Conservation (phyloP, 30 jellyfish, hydroid and myxozoan species). For the Catostylus mosaicus region DNA sequence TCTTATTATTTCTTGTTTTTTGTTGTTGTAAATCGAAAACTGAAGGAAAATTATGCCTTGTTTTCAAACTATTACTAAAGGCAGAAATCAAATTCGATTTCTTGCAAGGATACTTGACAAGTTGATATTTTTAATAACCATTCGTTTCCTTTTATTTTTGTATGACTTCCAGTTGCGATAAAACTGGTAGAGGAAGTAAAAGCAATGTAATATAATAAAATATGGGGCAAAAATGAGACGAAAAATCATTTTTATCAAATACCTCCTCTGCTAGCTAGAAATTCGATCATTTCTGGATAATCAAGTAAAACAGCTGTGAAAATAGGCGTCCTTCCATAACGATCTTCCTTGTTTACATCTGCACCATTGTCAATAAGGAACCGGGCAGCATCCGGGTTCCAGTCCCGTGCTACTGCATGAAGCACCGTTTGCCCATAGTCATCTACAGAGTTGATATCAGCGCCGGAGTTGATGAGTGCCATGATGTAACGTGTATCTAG, state of each 20-base stretch:
- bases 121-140: too few species aligned
- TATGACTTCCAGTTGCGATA: too few species aligned
- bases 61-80: too few species aligned
- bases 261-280: constrained; percentile 63
- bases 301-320: constrained; percentile 46
- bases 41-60: too few species aligned
- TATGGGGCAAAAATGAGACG: not conserved
- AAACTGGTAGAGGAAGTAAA: too few species aligned
- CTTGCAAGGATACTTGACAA: too few species aligned
- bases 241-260: not conserved
- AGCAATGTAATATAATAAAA: too few species aligned
- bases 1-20: too few species aligned
- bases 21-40: too few species aligned
- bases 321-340: constrained; percentile 56
- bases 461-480: constrained; percentile 58
- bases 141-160: too few species aligned
- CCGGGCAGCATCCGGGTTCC: constrained; percentile 76
- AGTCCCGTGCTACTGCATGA: constrained; percentile 80
- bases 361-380: constrained; percentile 63
- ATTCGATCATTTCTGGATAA: constrained; percentile 57
- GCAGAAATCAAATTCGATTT: too few species aligned
- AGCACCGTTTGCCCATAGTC: constrained; percentile 68
- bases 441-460: constrained; percentile 69
- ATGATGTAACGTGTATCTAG: constrained; percentile 27
- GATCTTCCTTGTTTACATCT: constrained; percentile 46